Percentiles rank a stretch among this genome's conserved stretches.
Evolutionary conservation across 2,888 invertebrate species (phyloP).

Genomic region (Agriopis leucophaearia): DNA sequence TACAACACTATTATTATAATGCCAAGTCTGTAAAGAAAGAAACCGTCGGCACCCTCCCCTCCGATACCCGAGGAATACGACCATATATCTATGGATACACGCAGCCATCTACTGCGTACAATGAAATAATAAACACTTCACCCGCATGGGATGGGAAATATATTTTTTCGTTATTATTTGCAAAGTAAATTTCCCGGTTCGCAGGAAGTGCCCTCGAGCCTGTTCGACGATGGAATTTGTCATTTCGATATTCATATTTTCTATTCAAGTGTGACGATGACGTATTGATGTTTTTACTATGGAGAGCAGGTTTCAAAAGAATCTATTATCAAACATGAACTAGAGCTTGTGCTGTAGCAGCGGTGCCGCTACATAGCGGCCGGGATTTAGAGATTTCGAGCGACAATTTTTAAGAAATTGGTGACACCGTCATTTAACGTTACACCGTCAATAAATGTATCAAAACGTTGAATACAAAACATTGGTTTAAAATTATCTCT

Average conservation of each 20-base stretch:
- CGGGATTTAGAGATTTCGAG: background rate
- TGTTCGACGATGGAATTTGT: slow-evolving; percentile 44
- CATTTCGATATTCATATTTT: slow-evolving; percentile 48
- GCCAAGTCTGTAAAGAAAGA: slow-evolving; percentile 48
- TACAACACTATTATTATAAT: slow-evolving; percentile 43
- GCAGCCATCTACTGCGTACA: slow-evolving; percentile 54
- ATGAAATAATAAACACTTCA: slow-evolving; percentile 66
- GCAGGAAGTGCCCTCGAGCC: slow-evolving; percentile 46
- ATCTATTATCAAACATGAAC: background rate
- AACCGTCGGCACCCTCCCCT: slow-evolving; percentile 50
- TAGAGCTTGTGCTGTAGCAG: background rate
- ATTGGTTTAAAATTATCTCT: too few relatives aligned
- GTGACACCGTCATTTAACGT: background rate
- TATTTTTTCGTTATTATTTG: slow-evolving; percentile 53
- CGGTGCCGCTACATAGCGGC: background rate
- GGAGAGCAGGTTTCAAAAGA: slow-evolving; percentile 25
- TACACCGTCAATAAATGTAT: too few relatives aligned
- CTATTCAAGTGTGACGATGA: slow-evolving; percentile 36
- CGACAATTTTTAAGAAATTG: too few relatives aligned
- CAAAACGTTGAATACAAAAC: too few relatives aligned
- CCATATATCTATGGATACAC: slow-evolving; percentile 4
- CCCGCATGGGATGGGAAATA: slow-evolving; percentile 52
- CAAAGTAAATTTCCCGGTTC: slow-evolving; percentile 51
- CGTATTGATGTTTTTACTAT: slow-evolving; percentile 23
- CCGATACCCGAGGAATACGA: slow-evolving; percentile 37